Conservation (phyloP, 2,113 vertebrate species). For the Rhodinocichla rosea region DNA sequence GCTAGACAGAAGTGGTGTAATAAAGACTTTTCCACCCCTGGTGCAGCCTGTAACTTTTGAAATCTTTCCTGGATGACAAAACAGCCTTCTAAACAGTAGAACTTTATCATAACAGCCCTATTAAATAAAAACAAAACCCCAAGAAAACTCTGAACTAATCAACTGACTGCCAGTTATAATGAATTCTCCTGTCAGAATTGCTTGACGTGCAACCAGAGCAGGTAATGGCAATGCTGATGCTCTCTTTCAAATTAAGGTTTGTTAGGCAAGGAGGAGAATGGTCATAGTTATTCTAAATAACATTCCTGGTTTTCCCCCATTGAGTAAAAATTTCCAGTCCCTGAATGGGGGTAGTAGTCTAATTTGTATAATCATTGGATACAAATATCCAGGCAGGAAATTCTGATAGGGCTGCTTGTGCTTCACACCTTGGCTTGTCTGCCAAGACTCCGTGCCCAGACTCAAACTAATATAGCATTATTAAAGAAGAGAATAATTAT, state of each 20-base stretch:
- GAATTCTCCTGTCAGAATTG: constrained; percentile 49
- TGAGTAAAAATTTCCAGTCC: neutral
- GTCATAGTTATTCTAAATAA: neutral
- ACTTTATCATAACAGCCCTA: constrained; percentile 60
- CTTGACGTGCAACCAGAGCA: constrained; percentile 41
- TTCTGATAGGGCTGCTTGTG: neutral
- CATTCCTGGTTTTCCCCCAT: neutral
- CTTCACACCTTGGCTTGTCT: neutral
- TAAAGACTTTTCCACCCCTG: constrained; percentile 62
- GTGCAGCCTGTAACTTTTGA: constrained; percentile 62
- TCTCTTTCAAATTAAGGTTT: neutral
- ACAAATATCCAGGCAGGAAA: neutral
- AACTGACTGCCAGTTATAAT: constrained; percentile 57
- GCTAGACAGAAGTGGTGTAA: constrained; percentile 65
- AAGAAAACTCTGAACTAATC: constrained; percentile 51
- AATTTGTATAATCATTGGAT: neutral
- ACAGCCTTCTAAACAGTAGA: constrained; percentile 44
- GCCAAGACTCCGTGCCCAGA: neutral
- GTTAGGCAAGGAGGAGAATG: neutral
- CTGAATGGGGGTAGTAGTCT: neutral
- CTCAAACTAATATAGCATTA: neutral
- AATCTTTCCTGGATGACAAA: constrained; percentile 66
- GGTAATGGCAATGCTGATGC: neutral
- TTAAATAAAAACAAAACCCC: constrained; percentile 51
- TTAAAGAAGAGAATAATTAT: neutral